These are phyloP conservation scores for Hesperophylax magnus DNA, from an alignment of 1,140 invertebrate species.

Conservation along the genomic window DNA sequence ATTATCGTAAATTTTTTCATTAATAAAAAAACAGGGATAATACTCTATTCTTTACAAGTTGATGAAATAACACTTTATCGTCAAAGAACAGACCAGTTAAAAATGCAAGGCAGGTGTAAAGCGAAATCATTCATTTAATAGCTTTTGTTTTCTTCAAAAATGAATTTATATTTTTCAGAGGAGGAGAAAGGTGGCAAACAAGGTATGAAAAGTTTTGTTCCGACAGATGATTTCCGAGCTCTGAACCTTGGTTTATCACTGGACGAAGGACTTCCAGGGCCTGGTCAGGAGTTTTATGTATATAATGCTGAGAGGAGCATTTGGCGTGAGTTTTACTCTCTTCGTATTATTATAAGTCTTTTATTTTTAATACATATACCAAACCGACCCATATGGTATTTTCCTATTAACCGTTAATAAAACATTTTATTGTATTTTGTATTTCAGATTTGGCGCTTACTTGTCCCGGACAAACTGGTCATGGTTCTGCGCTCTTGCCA, in stretches of 20 bases:
- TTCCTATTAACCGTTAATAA: not conserved
- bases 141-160: no score
- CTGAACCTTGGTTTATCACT: constrained; percentile 92
- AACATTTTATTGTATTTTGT: not conserved
- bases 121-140: no score
- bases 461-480: constrained; percentile 80
- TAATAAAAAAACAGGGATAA: no score
- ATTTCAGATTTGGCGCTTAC: constrained; percentile 48
- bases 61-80: no score
- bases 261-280: constrained; percentile 88
- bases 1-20: no score
- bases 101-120: no score
- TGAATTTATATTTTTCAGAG: constrained; percentile 71
- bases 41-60: no score
- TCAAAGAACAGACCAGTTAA: no score
- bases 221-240: constrained; percentile 81
- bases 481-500: constrained; percentile 85
- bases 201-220: constrained; percentile 89
- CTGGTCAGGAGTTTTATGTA: constrained; percentile 77
- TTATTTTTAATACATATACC: not conserved
- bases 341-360: no score
- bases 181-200: constrained; percentile 91
- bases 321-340: constrained; percentile 69
- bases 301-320: constrained; percentile 84
- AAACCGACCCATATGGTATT: not conserved